Evolutionary conservation across 2,797 vertebrate species (phyloP), one percentile per base, ranked within the genome.

Genomic region (Halcyon chelicuti): DNA sequence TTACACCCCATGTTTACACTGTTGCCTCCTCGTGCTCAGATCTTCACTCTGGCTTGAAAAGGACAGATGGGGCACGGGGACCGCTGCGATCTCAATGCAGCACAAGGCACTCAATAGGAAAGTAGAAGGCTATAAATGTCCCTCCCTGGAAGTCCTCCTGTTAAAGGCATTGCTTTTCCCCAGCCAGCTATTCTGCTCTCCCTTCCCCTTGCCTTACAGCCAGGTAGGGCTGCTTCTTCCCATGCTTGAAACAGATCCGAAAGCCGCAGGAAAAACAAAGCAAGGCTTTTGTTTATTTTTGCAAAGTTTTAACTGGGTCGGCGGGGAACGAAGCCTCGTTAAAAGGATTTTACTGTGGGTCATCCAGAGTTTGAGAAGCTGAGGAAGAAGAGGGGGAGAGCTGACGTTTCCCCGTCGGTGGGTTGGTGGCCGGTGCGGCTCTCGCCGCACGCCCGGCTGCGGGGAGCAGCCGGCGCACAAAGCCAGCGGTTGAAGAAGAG

Each of bases 281-380:
- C 86, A 51, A 0, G 2, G 47, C 66, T 93, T 14, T 37, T 97
- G 97, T 98, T 98, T 98, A 96, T 98, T 98, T 98, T 96, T 76
- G 47, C 80, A 94, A 81, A 33, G 44, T 94, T 97, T 97, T 96
- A 91, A 96, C 91, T 71, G 91, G 88, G 83, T 81, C 4, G 7
- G 84, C 2, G 13, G 94, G 96, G 95, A 96, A 96, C 4, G 18
- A 92, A 97, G 68, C 82, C 97, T 97, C 93, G 94, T 98, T 98
- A 97, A 97, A 97, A 76, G 92, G 95, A 88, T 98, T 98, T 97
- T 97, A 95, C 86, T 94, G 28, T 93, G 92, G 98, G 97, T 98
- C 97, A 97, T 67, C 31, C 83, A 86, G 95, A 98, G 97, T 97
- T 97, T 97, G 97, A 97, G 93, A 90, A 92, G 88, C 96, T 86